phyloP scores from a whole-genome alignment of 2,888 invertebrate genomes.

The Epinotia ramella region DNA sequence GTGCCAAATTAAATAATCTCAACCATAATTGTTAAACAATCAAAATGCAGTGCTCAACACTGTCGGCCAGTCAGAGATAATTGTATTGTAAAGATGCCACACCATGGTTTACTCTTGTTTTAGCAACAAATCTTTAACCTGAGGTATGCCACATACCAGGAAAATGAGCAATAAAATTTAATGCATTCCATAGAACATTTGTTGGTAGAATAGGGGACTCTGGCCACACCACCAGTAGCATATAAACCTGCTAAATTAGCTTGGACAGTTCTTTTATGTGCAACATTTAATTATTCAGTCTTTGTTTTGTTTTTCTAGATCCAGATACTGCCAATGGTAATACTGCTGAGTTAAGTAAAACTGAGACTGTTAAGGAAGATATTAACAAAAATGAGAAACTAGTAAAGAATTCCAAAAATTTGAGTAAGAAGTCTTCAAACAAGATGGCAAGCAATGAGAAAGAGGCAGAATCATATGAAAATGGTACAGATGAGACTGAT shows the following conservation, averaged over 20 bases:
- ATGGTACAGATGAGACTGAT: slow-evolving; percentile 83
- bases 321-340: slow-evolving; percentile 78
- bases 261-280: neutral
- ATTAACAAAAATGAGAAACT: slow-evolving; percentile 77
- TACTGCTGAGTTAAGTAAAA: slow-evolving; percentile 64
- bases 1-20: no score
- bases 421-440: slow-evolving; percentile 68
- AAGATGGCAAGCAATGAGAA: slow-evolving; percentile 69
- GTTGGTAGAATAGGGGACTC: no score
- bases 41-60: no score
- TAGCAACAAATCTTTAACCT: no score
- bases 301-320: slow-evolving; percentile 59
- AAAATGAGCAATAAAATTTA: no score
- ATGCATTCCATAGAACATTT: no score
- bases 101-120: no score
- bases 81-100: no score
- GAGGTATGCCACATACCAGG: no score
- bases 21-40: no score
- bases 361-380: slow-evolving; percentile 73
- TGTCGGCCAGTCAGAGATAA: no score
- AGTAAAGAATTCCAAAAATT: slow-evolving; percentile 71
- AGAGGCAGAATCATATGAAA: slow-evolving; percentile 72
- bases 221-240: no score
- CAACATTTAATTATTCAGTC: neutral
- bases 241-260: neutral